These are phyloP conservation scores for Dipodomys spectabilis DNA, from an alignment of 2,113 vertebrate species.

Conservation along the genomic window DNA sequence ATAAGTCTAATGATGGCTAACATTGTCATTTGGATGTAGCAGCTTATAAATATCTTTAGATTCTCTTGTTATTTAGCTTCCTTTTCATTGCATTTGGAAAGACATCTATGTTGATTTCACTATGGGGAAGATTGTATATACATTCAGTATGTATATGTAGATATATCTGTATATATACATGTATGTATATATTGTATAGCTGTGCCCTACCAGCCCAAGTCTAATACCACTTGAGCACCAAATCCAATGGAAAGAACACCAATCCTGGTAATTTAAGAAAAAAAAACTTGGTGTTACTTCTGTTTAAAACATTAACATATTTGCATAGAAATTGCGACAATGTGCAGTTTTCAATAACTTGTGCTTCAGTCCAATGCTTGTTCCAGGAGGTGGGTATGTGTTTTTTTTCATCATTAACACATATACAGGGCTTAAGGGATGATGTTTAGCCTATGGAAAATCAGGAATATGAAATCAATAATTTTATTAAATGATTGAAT, in stretches of 20 bases:
- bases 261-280: neutral
- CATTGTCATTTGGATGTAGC: neutral
- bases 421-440: neutral
- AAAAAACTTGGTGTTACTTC: conserved; percentile 3
- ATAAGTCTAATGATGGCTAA: neutral
- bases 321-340: no score
- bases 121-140: neutral
- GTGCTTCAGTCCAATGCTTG: neutral
- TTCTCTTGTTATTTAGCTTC: neutral
- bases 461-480: neutral
- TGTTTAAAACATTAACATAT: neutral
- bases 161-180: no score
- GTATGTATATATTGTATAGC: no score
- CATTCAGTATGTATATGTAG: no score
- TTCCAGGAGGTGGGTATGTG: neutral
- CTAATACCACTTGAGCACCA: neutral
- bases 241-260: neutral
- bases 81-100: neutral
- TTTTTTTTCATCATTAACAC: neutral
- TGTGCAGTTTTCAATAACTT: neutral
- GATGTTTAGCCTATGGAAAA: neutral
- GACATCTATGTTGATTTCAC: neutral
- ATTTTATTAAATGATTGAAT: neutral
- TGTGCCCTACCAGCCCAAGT: neutral
- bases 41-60: neutral